Conservation (phyloP, 2,888 invertebrate genomes). For the Mesopsocus fuscifrons region DNA sequence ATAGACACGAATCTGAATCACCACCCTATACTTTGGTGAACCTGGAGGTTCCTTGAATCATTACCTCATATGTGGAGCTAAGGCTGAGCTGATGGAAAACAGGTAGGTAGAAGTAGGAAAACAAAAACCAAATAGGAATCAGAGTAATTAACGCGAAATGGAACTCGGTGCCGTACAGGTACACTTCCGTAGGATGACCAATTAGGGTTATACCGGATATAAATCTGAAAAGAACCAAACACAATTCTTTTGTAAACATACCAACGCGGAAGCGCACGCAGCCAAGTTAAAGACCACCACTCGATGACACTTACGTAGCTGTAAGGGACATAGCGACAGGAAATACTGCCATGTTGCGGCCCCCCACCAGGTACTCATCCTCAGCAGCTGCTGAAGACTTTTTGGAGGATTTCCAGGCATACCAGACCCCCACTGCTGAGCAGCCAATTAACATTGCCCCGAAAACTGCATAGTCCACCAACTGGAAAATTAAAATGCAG, state of each 20-base stretch:
- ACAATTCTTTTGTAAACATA: too few species aligned
- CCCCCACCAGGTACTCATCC: constrained; percentile 60
- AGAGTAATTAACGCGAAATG: constrained; percentile 36
- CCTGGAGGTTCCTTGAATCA: too few species aligned
- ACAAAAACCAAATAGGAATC: constrained; percentile 41
- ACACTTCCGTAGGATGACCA: constrained; percentile 57
- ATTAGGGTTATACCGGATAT: constrained; percentile 53
- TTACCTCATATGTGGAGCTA: constrained; percentile 58
- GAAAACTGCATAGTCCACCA: constrained; percentile 55
- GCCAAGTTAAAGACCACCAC: too few species aligned
- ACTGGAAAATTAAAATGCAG: too few species aligned
- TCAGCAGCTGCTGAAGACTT: constrained; percentile 35
- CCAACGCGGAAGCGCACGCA: too few species aligned
- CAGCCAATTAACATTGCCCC: constrained; percentile 54
- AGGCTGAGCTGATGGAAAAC: constrained; percentile 55
- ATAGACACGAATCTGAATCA: too few species aligned
- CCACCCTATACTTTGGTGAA: too few species aligned
- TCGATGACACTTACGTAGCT: constrained; percentile 50
- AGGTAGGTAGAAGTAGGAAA: constrained; percentile 44
- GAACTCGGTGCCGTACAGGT: constrained; percentile 52
- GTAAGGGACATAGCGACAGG: constrained; percentile 72
- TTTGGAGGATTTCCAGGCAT: constrained; percentile 22
- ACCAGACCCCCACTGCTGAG: constrained; percentile 45
- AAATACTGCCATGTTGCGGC: constrained; percentile 59
- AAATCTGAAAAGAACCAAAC: too few species aligned